phyloP scores from a whole-genome alignment of 1,140 invertebrate species.

The Rhopalosiphum maidis region DNA sequence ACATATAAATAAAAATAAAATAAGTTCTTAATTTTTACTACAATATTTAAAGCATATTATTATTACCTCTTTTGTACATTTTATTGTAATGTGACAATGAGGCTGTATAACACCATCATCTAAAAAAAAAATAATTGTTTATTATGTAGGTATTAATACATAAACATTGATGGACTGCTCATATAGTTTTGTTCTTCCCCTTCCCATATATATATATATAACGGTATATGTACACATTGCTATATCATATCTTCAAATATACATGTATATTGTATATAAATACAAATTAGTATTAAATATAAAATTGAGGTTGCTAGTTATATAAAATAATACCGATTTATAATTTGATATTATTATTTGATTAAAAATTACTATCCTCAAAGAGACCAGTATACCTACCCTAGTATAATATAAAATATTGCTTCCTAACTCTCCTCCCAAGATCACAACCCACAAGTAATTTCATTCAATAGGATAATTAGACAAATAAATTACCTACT shows the following conservation, averaged over 20 bases:
- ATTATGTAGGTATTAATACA: neutral
- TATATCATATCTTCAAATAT: too few relatives aligned
- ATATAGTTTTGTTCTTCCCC: neutral
- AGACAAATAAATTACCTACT: neutral
- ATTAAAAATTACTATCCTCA: too few relatives aligned
- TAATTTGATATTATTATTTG: too few relatives aligned
- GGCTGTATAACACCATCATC: slow-evolving; percentile 72
- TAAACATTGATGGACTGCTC: neutral
- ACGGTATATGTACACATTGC: too few relatives aligned
- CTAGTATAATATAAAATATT: too few relatives aligned
- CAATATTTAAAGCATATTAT: neutral
- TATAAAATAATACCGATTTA: too few relatives aligned
- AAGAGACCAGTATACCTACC: too few relatives aligned
- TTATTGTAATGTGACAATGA: slow-evolving; percentile 90
- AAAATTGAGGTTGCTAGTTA: too few relatives aligned
- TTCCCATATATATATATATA: too few relatives aligned
- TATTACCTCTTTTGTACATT: slow-evolving; percentile 86
- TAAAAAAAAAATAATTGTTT: slow-evolving; percentile 24
- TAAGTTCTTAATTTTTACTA: neutral
- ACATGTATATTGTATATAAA: too few relatives aligned
- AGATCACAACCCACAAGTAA: neutral
- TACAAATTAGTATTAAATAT: too few relatives aligned
- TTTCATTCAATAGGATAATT: neutral
- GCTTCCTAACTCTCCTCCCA: neutral
- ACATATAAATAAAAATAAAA: neutral